Conservation (phyloP, 2,113 vertebrate genomes). For the Rousettus leschenaultii region DNA sequence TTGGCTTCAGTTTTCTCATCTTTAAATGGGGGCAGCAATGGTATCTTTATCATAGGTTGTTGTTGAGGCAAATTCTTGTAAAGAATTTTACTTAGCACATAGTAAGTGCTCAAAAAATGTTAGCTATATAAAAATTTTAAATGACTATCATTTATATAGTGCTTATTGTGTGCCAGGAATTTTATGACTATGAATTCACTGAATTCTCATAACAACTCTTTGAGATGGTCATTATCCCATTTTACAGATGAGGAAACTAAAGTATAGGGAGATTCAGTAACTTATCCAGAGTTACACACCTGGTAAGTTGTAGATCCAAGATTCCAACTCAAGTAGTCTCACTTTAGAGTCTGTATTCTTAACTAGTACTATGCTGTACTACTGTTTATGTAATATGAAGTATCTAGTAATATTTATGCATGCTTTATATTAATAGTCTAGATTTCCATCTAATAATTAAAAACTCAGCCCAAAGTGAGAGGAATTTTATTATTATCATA, state of each 20-base stretch:
- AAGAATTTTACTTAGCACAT: background rate
- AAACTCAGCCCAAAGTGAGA: background rate
- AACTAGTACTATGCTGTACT: background rate
- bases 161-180: background rate
- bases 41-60: background rate
- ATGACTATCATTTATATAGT: background rate
- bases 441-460: background rate
- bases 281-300: background rate
- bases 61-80: background rate
- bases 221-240: background rate
- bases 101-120: background rate
- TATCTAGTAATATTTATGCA: background rate
- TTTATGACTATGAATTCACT: background rate
- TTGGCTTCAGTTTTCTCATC: slow-evolving; percentile 25
- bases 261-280: background rate
- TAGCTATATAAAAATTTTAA: background rate
- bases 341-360: background rate
- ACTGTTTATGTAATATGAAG: background rate
- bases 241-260: slow-evolving; percentile 14
- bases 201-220: background rate
- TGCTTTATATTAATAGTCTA: background rate
- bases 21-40: background rate
- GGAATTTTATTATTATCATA: background rate
- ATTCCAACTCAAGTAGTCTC: background rate
- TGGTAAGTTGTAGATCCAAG: background rate